A percentile compares a stretch with the other conserved stretches of the same genome.
phyloP scores from a whole-genome alignment of 1,140 invertebrate genomes.

The Drosophila orosa region DNA sequence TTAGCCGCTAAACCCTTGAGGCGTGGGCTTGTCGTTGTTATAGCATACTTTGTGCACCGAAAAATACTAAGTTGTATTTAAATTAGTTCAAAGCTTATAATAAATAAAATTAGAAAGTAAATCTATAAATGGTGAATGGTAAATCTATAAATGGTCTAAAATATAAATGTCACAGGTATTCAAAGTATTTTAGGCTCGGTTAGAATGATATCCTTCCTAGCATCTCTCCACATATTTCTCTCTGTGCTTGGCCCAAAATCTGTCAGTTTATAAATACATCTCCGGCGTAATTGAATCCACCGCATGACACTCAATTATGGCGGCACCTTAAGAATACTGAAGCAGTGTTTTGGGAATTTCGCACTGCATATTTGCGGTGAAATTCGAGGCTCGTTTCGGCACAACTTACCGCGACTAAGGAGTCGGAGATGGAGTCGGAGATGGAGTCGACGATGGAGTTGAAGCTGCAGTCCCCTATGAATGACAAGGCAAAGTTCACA shows the following conservation, averaged over 20 bases:
- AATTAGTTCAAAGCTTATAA: no score
- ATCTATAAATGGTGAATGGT: no score
- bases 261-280: constrained; percentile 25
- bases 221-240: background rate
- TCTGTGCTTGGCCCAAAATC: background rate
- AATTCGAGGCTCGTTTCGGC: constrained; percentile 27
- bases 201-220: background rate
- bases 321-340: constrained; percentile 31
- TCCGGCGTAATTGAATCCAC: constrained; percentile 35
- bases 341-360: constrained; percentile 1
- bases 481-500: constrained; percentile 69
- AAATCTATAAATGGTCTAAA: no score
- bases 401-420: constrained; percentile 1
- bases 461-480: constrained; percentile 15
- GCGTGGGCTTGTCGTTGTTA: constrained; percentile 21
- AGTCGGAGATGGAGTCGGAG: background rate
- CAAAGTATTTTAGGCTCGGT: background rate
- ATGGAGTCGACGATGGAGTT: background rate
- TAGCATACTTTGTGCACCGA: constrained; percentile 24
- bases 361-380: constrained; percentile 44
- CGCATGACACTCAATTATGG: constrained; percentile 49
- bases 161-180: background rate
- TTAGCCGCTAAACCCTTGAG: constrained; percentile 23
- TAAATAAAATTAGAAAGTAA: background rate
- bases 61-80: background rate